phyloP scores from a whole-genome alignment of 2,113 vertebrate species.

The Redunca redunca region DNA sequence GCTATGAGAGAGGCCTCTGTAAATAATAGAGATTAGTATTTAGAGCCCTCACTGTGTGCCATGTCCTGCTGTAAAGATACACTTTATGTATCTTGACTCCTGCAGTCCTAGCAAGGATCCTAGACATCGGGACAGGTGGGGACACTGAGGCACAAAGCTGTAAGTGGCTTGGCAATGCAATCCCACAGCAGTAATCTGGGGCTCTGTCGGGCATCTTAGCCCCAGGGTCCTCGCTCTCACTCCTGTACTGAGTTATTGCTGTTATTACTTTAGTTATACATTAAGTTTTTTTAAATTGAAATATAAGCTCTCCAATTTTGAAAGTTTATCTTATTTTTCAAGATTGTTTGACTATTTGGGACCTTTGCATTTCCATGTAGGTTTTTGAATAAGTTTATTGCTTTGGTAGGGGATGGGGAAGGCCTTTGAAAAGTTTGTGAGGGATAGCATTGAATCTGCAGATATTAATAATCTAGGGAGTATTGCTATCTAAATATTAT shows the following conservation, averaged over 20 bases:
- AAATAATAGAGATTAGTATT: background rate
- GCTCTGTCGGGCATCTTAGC: fast-evolving
- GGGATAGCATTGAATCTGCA: background rate
- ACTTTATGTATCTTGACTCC: background rate
- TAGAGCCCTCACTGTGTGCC: background rate
- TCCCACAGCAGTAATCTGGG: background rate
- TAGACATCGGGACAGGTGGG: background rate
- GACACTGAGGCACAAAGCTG: background rate
- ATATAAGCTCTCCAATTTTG: background rate
- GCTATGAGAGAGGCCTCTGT: background rate
- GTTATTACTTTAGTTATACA: background rate
- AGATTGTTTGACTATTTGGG: background rate
- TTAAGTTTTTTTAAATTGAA: background rate
- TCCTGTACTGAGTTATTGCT: background rate
- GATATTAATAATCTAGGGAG: background rate
- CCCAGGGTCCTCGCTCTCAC: background rate
- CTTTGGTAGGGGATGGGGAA: background rate
- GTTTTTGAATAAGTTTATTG: background rate
- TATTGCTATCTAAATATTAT: background rate
- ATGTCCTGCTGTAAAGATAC: background rate
- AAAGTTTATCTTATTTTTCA: background rate
- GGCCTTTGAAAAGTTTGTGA: background rate
- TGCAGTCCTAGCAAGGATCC: fast-evolving
- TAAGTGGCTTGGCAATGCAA: background rate
- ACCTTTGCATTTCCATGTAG: background rate